Conservation (phyloP, 2,797 vertebrate genomes). For the Dryobates pubescens region DNA sequence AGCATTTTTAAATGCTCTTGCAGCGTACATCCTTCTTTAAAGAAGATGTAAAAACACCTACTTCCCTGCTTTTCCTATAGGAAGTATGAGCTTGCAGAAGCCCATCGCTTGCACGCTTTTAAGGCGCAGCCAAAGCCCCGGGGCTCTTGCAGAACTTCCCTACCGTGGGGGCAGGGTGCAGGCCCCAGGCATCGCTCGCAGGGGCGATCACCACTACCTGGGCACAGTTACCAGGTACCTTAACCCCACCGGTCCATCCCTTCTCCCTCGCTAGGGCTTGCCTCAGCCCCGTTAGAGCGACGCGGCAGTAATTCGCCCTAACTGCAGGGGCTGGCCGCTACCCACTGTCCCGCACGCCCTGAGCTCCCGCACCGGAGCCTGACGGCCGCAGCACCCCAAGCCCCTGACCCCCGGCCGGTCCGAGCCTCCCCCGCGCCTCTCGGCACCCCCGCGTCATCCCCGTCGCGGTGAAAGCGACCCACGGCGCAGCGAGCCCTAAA, state of each 20-base stretch:
- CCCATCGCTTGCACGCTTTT: background rate
- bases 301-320: rapidly evolving
- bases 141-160: background rate
- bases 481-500: rapidly evolving
- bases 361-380: background rate
- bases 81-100: rapidly evolving
- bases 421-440: background rate
- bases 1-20: background rate
- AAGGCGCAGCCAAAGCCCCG: background rate
- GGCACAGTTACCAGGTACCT: background rate
- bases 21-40: background rate
- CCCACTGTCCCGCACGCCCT: background rate
- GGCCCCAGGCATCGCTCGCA: background rate
- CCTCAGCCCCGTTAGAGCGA: background rate
- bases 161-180: background rate
- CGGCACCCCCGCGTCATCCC: background rate
- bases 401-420: background rate
- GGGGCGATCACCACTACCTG: background rate
- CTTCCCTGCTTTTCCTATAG: rapidly evolving
- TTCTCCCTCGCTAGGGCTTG: background rate
- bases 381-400: background rate
- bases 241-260: background rate
- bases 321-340: background rate
- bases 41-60: background rate
- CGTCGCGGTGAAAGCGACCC: background rate